phyloP scores from a whole-genome alignment of 2,797 vertebrate genomes.

The Aphelocoma californica region DNA sequence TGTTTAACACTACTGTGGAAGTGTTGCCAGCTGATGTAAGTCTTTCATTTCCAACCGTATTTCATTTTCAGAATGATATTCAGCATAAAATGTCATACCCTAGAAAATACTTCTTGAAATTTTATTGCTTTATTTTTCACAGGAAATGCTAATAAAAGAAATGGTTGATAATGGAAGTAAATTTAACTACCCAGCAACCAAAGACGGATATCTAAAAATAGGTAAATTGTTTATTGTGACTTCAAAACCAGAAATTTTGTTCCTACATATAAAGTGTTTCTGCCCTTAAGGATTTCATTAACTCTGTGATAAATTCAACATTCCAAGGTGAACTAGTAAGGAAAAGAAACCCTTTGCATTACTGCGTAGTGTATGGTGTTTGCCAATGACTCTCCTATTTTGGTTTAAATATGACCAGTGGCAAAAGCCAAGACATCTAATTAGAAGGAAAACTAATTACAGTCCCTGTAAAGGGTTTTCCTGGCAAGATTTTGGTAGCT shows the following conservation, averaged over 20 bases:
- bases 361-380: not conserved
- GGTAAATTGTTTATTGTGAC: conserved; percentile 55
- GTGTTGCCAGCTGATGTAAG: conserved; percentile 80
- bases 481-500: not conserved
- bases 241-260: not conserved
- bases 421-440: not conserved
- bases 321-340: not conserved
- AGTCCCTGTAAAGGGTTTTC: not conserved
- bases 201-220: conserved; percentile 74
- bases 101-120: not conserved
- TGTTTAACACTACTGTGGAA: conserved; percentile 85
- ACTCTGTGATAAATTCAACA: not conserved
- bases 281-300: not conserved
- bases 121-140: not conserved
- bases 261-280: not conserved
- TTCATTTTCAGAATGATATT: not conserved
- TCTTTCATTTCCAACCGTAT: not conserved
- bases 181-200: conserved; percentile 57
- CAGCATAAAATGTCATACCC: not conserved
- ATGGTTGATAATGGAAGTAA: not conserved
- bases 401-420: not conserved
- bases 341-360: not conserved
- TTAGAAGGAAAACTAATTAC: not conserved
- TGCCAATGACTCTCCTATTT: not conserved
- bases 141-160: conserved; percentile 49